phyloP scores from a whole-genome alignment of 2,113 vertebrate species.

The Macaca mulatta region DNA sequence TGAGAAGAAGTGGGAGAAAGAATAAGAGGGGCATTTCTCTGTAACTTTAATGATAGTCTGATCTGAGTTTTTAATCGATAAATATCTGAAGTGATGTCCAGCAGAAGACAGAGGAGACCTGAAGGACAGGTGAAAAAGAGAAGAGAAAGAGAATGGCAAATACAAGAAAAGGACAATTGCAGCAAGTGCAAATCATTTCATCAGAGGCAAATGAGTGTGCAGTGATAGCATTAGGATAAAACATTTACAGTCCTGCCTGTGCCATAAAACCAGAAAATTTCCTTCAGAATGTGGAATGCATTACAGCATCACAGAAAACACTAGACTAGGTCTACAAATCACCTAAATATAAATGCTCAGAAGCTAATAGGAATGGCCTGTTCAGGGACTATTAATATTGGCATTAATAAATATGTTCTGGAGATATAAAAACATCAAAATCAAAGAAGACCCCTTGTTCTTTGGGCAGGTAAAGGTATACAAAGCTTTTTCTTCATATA shows the following conservation, averaged over 20 bases:
- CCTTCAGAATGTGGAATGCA: not conserved
- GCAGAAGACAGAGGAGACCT: not conserved
- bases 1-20: not conserved
- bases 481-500: not conserved
- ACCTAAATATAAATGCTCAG: not conserved
- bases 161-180: not conserved
- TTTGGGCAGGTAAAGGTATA: not conserved
- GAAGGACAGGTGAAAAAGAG: not conserved
- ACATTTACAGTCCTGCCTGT: not conserved
- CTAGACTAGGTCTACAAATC: not conserved
- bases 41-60: not conserved
- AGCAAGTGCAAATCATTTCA: conserved; percentile 21
- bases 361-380: not conserved
- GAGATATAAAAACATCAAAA: not conserved
- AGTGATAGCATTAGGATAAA: not conserved
- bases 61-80: conserved; percentile 14
- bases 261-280: conserved; percentile 13
- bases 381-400: not conserved
- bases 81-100: not conserved
- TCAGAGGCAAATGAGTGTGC: not conserved
- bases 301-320: not conserved
- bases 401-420: not conserved
- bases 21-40: not conserved
- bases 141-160: not conserved
- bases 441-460: not conserved